These are phyloP conservation scores for Noctilio leporinus DNA, from an alignment of 2,113 vertebrate genomes.

Conservation along the genomic window DNA sequence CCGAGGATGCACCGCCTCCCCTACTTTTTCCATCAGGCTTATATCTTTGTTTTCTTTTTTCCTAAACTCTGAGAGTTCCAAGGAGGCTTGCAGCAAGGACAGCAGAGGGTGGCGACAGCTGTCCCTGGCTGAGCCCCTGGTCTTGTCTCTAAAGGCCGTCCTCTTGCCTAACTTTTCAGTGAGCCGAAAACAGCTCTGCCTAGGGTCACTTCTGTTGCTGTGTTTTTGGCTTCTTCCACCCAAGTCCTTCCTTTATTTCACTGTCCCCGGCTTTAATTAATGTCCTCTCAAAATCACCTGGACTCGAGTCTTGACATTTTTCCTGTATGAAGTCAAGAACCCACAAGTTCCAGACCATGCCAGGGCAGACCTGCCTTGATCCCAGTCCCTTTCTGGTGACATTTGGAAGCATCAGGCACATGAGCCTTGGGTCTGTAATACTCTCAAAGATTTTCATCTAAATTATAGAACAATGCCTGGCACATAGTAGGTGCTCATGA, in stretches of 20 bases:
- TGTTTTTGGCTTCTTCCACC: background rate
- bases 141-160: background rate
- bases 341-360: background rate
- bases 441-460: background rate
- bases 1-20: background rate
- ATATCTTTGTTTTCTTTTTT: background rate
- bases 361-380: background rate
- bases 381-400: background rate
- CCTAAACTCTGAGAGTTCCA: background rate
- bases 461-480: background rate
- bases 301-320: background rate
- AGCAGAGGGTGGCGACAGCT: background rate
- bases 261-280: background rate
- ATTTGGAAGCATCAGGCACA: background rate
- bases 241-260: background rate
- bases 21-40: background rate
- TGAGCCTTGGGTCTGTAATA: background rate
- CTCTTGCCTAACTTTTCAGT: background rate
- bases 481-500: background rate
- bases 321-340: background rate
- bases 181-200: background rate
- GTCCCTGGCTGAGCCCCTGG: background rate
- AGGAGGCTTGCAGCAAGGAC: background rate
- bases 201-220: background rate
- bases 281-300: background rate